Percentiles rank a stretch among this genome's conserved stretches.
Conservation (phyloP, 2,797 vertebrate species). For the Margarornis squamiger region DNA sequence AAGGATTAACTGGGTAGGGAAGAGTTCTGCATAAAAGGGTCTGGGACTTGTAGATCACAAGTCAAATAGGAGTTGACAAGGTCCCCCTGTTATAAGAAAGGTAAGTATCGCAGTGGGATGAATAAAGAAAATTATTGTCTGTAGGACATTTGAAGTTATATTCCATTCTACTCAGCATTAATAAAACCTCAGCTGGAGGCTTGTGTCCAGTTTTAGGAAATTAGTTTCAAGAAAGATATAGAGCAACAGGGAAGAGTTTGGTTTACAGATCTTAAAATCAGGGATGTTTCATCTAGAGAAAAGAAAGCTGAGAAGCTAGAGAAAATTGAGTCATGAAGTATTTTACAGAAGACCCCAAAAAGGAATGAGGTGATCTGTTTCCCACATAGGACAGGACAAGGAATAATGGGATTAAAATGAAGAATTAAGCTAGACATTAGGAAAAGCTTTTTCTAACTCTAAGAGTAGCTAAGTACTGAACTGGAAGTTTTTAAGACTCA, state of each 20-base stretch:
- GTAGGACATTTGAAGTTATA: neutral
- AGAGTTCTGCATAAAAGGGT: neutral
- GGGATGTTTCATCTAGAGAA: neutral
- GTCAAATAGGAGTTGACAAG: neutral
- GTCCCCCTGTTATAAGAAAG: neutral
- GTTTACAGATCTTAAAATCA: neutral
- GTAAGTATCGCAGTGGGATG: neutral
- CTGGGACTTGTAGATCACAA: neutral
- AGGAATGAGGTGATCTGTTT: neutral
- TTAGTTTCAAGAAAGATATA: neutral
- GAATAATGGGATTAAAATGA: neutral
- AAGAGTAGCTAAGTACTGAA: neutral
- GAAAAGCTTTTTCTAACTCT: neutral
- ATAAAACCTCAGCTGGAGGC: neutral
- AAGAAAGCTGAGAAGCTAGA: neutral
- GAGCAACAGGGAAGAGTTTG: neutral
- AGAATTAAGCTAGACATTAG: neutral
- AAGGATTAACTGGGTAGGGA: neutral
- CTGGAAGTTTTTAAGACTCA: neutral
- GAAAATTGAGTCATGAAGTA: neutral
- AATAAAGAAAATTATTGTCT: neutral
- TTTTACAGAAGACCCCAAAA: neutral
- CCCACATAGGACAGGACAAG: neutral
- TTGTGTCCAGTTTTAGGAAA: neutral
- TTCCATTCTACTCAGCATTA: neutral